Evolutionary conservation across 2,888 invertebrate genomes (phyloP), one percentile per base, ranked within the genome.

Genomic region (Gibbula magus): DNA sequence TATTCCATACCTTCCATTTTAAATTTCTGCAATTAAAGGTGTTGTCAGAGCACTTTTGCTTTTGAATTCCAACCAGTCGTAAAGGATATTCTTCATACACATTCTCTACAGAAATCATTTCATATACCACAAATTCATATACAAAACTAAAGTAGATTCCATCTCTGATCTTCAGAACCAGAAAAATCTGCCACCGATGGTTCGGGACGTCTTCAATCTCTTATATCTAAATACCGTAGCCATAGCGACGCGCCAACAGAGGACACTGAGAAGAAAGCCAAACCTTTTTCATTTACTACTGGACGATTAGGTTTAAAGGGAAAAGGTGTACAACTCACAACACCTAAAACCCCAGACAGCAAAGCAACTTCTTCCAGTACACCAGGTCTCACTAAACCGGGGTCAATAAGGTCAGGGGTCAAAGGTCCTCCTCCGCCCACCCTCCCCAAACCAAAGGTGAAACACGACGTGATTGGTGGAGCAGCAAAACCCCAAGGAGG

Each of bases 151-250:
- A 35, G 35, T 8, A 35, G 4, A 35, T 53, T 66, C 2, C 8
- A 10, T 35, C 25, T 29, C 70, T 32, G 29, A 74, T 25, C 22
- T 51, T 29, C 77, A 81, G 81, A 79, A 29, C 79, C 77, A 22
- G 82, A 79, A 22, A 80, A 81, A 20, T 13, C 83, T 18, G 78
- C 77, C 2, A 61, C 79, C 20, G 83, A 85, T 73, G 88, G 88
- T 51, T 85, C 87, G 5, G 88, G 87, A 77, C 79, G 89, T 25
- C 83, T 90, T 8, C 89, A 90, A 77, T 88, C 86, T 32, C 82
- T 90, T 16, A 89, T 90, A 52, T 89, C 89, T 20, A 90, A 90
- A 77, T 90, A 90, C 74, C 84, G 89, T 25, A 89, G 88, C 54
- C 88, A 90, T 80, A 87, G 88, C 54, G 87, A 86, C 52, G 80